Base-by-base conservation (phyloP, 2,113 vertebrate species). In the Illadopsis cleaveri region DNA sequence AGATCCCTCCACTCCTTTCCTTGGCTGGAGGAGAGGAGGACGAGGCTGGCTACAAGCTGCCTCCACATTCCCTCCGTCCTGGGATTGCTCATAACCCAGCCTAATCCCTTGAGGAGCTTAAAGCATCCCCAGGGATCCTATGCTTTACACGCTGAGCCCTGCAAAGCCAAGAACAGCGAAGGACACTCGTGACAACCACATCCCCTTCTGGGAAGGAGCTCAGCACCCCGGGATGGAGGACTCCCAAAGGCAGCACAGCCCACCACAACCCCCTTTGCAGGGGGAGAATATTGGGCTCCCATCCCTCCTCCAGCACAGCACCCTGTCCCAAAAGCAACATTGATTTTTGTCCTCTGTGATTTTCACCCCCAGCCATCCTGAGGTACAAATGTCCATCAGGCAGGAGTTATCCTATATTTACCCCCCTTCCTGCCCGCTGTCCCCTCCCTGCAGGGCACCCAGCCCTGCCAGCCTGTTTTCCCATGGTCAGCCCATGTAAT, bases 21-120 rank as follows among this genome's bases (percentile, higher is more conserved):
- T n/a, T 13, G 31, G 58, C n/a, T 0, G 0, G 40, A 48, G 30
- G 11, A 80, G 42, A 37, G 25, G 45, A 85, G 57, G 22, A 76
- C 13, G 53, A 76, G 37, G 60, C 12, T 27, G 72, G 45, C 50
- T 54, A 42, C 64, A 30, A 80, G 19, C 45, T 66, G 58, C 66
- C 53, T 79, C 5, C 10, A 31, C 45, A 23, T 62, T 56, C 71
- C 28, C 47, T 31, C 9, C 1, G 0, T 44, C 71, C 93, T 61
- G 77, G 70, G 81, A 61, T 79, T 69, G 82, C 71, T 88, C 82
- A 4, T 8, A 93, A 45, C 82, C 60, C 85, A 83, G 68, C 68
- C 85, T 93, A 88, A 93, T 92, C 95, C 90, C 87, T 33, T 92
- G 72, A 92, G 94, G 40, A 88, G 94, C 94, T 95, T 88, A 95